These are phyloP conservation scores for Lacerta viridis DNA, from an alignment of 2,797 vertebrate genomes.

Conservation along the genomic window DNA sequence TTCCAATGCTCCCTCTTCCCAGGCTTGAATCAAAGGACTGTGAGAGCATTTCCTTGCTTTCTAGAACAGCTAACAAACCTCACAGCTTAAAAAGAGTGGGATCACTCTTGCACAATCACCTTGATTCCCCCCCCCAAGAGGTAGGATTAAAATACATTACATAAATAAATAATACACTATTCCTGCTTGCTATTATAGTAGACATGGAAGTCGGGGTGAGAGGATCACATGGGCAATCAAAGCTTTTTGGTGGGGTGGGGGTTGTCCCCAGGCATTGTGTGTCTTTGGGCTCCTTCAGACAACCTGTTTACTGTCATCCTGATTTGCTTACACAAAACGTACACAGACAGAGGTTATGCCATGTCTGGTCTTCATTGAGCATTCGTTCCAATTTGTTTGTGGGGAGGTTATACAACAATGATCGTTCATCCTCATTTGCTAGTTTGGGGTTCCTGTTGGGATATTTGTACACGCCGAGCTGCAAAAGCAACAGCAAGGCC, in stretches of 20 bases:
- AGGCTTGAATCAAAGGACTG: background rate
- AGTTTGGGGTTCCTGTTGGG: no score
- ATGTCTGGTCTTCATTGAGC: no score
- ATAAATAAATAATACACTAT: background rate
- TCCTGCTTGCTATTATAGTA: background rate
- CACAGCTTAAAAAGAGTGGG: background rate
- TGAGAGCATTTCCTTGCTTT: background rate
- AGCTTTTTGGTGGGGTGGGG: background rate
- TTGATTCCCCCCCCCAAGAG: background rate
- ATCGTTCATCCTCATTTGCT: no score
- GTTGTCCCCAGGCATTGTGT: background rate
- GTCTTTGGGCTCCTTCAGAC: background rate
- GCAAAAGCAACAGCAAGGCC: no score
- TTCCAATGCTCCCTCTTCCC: background rate
- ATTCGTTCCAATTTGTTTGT: no score
- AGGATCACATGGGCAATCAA: no score
- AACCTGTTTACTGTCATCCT: no score
- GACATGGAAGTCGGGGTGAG: background rate
- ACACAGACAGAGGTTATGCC: no score
- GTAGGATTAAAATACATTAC: background rate
- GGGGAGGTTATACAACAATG: no score
- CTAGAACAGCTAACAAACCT: background rate
- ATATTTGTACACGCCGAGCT: no score
- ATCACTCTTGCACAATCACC: background rate
- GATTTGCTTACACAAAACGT: no score